Evolutionary conservation across 2,888 invertebrate genomes (phyloP), one percentile per base, ranked within the genome.

Genomic region (Scaptomyza cyrtandrae): DNA sequence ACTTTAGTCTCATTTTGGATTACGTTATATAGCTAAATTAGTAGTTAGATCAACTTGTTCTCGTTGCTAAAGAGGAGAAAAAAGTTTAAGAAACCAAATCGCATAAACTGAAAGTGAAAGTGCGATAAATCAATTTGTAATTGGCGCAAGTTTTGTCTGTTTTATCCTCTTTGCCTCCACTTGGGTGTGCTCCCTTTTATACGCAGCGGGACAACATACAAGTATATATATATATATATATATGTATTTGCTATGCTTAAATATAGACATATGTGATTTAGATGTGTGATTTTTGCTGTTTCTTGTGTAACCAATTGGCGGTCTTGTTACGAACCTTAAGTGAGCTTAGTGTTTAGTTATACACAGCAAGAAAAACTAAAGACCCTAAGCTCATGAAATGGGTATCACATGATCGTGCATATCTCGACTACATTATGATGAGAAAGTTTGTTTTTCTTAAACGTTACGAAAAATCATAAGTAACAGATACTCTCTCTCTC

Each of bases 101-200:
- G 72, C 80, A 78, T 78, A 78, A 78, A 79, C 72, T 78, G 80
- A 75, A 69, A 79, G 76, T 59, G 72, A 71, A 75, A 78, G 77
- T 77, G 78, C 69, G 73, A 75, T 77, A 77, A 77, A 77, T 77
- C 77, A 78, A 75, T 75, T 75, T 75, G 78, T 75, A 75, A 75
- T 75, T 75, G 75, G 73, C 73, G 46, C 62, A 75, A 77, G 68
- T 75, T 75, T 63, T 46, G 49, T 52, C 54, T 24, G 37, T 49
- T 19, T 19, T 54, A 27, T 27, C 44, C 44, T 2, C 44, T 19
- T 50, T n/a, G 19, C 14, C 45, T 14, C n/a, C 13, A 33, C n/a
- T 24, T 64, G 35, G 29, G 46, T 48, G 37, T 39, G 49, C 14
- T 33, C 49, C 39, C 50, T 24, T 24, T 35, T 39, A 49, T 29